A percentile compares a stretch with the other conserved stretches of the same genome.
These are phyloP conservation scores for Geodia barretti DNA, from an alignment of 37 sponge, comb jelly and placozoan species.

Conservation along the genomic window DNA sequence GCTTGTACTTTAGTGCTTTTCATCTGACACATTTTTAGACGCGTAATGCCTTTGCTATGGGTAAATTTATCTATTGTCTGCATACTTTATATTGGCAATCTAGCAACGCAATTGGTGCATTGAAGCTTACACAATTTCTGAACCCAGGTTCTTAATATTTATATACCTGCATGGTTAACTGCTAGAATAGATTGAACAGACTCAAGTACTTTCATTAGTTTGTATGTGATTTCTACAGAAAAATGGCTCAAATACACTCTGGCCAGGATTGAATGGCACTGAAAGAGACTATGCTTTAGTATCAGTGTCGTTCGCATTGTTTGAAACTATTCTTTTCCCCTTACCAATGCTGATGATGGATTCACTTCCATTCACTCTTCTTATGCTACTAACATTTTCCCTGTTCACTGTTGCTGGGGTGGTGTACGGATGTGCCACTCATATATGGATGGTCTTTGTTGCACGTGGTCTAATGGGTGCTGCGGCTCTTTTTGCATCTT, in stretches of 20 bases:
- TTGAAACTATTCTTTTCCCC: background rate
- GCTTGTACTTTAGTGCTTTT: no score
- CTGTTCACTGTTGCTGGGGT: background rate
- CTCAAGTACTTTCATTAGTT: no score
- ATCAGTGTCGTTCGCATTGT: background rate
- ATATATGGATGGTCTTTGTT: background rate
- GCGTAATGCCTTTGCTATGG: no score
- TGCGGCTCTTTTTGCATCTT: no score
- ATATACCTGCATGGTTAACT: no score
- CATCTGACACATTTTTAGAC: no score
- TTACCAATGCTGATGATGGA: background rate
- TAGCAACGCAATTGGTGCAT: no score
- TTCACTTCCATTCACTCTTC: background rate
- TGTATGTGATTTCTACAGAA: background rate
- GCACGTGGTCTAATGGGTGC: background rate
- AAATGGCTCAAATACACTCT: background rate
- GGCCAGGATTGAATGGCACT: background rate
- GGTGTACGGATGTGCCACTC: background rate
- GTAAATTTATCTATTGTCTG: no score
- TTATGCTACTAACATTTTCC: background rate
- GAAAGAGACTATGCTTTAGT: background rate
- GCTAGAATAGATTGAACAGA: no score
- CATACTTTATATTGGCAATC: no score
- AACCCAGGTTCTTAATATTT: no score
- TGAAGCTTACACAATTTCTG: no score